A percentile compares a stretch with the other conserved stretches of the same genome.
These are phyloP conservation scores for Acronicta alni DNA, from an alignment of 2,888 invertebrate genomes.

Conservation along the genomic window DNA sequence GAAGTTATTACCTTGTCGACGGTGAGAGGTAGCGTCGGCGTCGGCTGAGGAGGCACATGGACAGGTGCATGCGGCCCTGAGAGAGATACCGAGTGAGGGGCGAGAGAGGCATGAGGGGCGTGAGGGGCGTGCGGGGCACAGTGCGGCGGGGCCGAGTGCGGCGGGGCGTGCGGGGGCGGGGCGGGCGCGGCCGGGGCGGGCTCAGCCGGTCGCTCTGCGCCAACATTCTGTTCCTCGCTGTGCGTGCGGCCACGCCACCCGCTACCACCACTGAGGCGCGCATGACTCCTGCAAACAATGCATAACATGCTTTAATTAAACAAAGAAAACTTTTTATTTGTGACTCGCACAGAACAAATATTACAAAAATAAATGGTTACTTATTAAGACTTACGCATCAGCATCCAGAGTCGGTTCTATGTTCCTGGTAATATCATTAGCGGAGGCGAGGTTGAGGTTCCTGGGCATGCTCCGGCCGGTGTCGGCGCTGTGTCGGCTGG, in stretches of 20 bases:
- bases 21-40: slow-evolving; percentile 80
- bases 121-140: slow-evolving; percentile 41
- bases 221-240: slow-evolving; percentile 70
- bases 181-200: slow-evolving; percentile 51
- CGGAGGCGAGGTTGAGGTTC: slow-evolving; percentile 84
- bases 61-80: slow-evolving; percentile 13
- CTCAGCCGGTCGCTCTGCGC: slow-evolving; percentile 48
- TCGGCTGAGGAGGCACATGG: slow-evolving; percentile 57
- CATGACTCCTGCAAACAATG: slow-evolving; percentile 39
- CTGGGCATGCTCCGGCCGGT: slow-evolving; percentile 86
- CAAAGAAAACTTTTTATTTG: too few relatives aligned
- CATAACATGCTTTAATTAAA: too few relatives aligned
- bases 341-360: too few relatives aligned
- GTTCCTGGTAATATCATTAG: slow-evolving; percentile 51
- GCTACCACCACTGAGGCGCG: slow-evolving; percentile 42
- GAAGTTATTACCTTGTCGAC: slow-evolving; percentile 76
- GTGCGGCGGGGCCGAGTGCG: slow-evolving; percentile 34
- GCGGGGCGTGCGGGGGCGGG: slow-evolving; percentile 30
- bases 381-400: slow-evolving; percentile 51
- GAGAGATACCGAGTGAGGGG: slow-evolving; percentile 13
- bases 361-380: too few relatives aligned
- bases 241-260: slow-evolving; percentile 67
- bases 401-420: slow-evolving; percentile 43
- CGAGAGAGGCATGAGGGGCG: slow-evolving; percentile 31
- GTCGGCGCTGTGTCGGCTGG: slow-evolving; percentile 70